These are phyloP conservation scores for Shinisaurus crocodilurus DNA, from an alignment of 2,113 vertebrate genomes.

Conservation along the genomic window DNA sequence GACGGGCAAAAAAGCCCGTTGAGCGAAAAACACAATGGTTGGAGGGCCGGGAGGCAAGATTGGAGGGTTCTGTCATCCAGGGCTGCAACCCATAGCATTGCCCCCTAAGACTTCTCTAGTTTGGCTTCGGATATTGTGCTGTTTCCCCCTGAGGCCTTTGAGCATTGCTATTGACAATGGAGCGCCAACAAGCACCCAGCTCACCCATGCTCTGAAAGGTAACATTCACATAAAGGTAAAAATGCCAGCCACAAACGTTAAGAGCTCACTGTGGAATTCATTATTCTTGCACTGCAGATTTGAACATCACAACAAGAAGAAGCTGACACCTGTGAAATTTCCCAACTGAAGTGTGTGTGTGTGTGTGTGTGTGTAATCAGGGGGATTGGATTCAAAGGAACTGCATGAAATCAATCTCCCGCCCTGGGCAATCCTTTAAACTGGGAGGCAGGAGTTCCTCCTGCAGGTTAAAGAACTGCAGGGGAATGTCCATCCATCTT, in stretches of 20 bases:
- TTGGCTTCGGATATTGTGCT: background rate
- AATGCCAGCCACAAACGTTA: background rate
- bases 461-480: background rate
- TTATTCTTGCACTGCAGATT: background rate
- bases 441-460: background rate
- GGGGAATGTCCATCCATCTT: background rate
- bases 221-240: background rate
- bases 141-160: background rate
- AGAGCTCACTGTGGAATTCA: background rate
- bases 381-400: background rate
- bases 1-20: too few relatives aligned
- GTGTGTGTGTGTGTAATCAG: background rate
- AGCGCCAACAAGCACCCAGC: background rate
- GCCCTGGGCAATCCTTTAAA: background rate
- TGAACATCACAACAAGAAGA: background rate
- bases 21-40: too few relatives aligned
- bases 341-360: background rate
- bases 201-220: background rate
- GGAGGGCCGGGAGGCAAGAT: too few relatives aligned
- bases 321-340: background rate
- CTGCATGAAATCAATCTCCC: background rate
- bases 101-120: too few relatives aligned
- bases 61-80: background rate
- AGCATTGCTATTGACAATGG: background rate
- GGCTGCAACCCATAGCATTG: too few relatives aligned